phyloP scores from a whole-genome alignment of 2,888 invertebrate species.

The Muscina levida region DNA sequence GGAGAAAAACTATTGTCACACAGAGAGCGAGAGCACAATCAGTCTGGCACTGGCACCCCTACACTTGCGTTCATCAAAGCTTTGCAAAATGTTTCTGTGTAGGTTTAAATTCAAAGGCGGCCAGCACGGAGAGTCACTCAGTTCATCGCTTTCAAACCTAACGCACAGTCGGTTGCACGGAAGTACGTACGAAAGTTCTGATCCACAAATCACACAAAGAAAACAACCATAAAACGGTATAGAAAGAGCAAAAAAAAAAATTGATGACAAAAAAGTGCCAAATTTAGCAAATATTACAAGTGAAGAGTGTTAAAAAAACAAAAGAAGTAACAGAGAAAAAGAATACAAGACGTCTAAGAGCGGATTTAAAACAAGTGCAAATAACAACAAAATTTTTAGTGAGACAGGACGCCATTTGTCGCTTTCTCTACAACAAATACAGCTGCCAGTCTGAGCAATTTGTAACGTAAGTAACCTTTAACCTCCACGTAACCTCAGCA shows the following conservation, averaged over 20 bases:
- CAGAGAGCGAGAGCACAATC: too few relatives aligned
- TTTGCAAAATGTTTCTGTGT: slow-evolving; percentile 30
- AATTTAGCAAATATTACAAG: slow-evolving; percentile 16
- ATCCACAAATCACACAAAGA: slow-evolving; percentile 14
- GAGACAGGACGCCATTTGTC: neutral
- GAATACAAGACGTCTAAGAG: neutral
- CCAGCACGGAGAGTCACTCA: slow-evolving; percentile 48
- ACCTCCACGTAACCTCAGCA: slow-evolving; percentile 56
- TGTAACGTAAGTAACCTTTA: slow-evolving; percentile 57
- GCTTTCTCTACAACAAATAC: slow-evolving; percentile 5
- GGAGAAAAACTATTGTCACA: too few relatives aligned
- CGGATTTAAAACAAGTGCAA: neutral
- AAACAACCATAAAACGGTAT: neutral
- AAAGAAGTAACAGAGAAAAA: neutral
- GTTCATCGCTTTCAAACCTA: slow-evolving; percentile 50
- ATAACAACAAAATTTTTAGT: slow-evolving; percentile 1
- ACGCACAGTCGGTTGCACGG: slow-evolving; percentile 36
- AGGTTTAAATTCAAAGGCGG: slow-evolving; percentile 48
- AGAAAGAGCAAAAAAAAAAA: neutral
- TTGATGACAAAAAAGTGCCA: slow-evolving; percentile 38
- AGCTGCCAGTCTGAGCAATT: neutral
- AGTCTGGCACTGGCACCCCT: too few relatives aligned
- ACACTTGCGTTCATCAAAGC: neutral
- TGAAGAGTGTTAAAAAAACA: neutral
- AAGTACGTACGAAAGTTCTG: slow-evolving; percentile 10